A percentile compares a stretch with the other conserved stretches of the same genome.
phyloP scores from a whole-genome alignment of 2,797 vertebrate species.

The Manis crassicaudata region DNA sequence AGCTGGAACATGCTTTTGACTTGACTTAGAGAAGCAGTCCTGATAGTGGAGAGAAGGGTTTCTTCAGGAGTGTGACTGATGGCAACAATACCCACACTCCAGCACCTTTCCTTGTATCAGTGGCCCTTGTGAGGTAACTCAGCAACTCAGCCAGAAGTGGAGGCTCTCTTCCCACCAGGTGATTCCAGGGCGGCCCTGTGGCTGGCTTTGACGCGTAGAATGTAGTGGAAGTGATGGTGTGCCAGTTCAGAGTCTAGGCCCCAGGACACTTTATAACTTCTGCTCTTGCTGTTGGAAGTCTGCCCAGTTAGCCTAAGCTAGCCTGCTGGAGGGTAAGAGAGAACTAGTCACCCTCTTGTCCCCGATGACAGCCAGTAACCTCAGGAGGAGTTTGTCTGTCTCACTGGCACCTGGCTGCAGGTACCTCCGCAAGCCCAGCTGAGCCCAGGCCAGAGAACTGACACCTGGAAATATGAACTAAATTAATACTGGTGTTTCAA shows the following conservation, averaged over 20 bases:
- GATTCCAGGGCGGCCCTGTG: neutral
- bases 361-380: neutral
- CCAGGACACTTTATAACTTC: neutral
- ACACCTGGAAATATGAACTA: neutral
- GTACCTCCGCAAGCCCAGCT: neutral
- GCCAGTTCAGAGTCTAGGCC: neutral
- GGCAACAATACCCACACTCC: neutral
- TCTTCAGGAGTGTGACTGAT: neutral
- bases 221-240: neutral
- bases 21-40: neutral
- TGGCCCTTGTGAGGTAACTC: neutral
- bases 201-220: neutral
- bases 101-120: neutral
- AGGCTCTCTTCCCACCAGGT: neutral
- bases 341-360: neutral
- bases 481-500: neutral
- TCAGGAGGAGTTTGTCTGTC: neutral
- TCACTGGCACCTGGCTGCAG: neutral
- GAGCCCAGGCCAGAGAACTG: neutral
- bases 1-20: conserved; percentile 23
- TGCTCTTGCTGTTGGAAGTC: neutral
- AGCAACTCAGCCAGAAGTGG: neutral
- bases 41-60: neutral
- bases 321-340: neutral
- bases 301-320: neutral